These are phyloP conservation scores for Microvelia longipes DNA, from an alignment of 1,140 invertebrate genomes.

Conservation along the genomic window DNA sequence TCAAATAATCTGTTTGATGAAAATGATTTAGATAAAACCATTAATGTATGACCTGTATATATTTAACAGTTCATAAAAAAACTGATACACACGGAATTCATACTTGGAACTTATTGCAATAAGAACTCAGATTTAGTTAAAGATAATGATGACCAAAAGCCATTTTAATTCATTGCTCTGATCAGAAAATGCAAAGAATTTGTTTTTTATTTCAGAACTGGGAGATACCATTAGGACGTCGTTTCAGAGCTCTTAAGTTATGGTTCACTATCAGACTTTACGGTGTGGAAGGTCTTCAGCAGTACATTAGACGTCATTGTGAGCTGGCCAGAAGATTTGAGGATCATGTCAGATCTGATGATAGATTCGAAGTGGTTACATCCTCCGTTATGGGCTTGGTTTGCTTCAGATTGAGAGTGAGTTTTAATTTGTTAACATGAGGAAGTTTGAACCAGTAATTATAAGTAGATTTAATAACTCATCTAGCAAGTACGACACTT, in stretches of 20 bases:
- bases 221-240: conserved; percentile 79
- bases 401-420: conserved; percentile 68
- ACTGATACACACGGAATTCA: no score
- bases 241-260: conserved; percentile 82
- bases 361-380: conserved; percentile 59
- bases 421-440: neutral
- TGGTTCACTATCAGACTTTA: conserved; percentile 83
- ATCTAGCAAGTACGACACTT: neutral
- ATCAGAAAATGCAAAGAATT: no score
- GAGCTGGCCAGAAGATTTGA: conserved; percentile 62
- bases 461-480: neutral
- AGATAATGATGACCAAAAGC: no score
- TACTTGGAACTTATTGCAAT: no score
- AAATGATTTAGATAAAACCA: no score
- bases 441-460: neutral
- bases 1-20: no score
- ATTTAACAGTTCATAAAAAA: no score
- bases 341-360: conserved; percentile 45
- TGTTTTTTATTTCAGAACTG: conserved; percentile 52
- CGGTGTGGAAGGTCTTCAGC: conserved; percentile 63
- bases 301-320: conserved; percentile 61
- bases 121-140: no score
- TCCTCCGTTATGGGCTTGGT: conserved; percentile 64
- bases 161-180: no score
- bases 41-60: no score